phyloP scores from a whole-genome alignment of 2,113 vertebrate species.

The Arothron firmamentum region DNA sequence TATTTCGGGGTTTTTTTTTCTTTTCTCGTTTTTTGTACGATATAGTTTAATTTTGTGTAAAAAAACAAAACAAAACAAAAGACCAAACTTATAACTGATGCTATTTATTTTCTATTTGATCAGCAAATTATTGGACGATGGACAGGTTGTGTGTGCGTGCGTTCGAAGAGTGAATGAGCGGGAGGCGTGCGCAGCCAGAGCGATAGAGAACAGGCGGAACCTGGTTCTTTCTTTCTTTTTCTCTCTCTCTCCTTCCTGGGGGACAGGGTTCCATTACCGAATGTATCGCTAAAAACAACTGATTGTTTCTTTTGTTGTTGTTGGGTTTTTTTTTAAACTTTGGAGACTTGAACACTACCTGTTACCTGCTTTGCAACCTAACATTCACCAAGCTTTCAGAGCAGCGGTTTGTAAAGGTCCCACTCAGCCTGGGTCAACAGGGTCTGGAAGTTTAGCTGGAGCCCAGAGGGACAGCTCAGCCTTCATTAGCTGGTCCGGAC shows the following conservation, averaged over 20 bases:
- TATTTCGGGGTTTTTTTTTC: conserved; percentile 48
- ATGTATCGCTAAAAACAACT: conserved; percentile 62
- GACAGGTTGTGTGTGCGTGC: conserved; percentile 52
- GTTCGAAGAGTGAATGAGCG: conserved; percentile 33
- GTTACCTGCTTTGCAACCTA: conserved; percentile 49
- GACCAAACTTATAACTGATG: conserved; percentile 50
- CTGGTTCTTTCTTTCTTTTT: conserved; percentile 39
- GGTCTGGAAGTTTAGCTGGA: conserved; percentile 24
- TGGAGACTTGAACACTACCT: conserved; percentile 38
- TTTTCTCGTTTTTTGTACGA: conserved; percentile 69
- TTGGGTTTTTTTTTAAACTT: conserved; percentile 4
- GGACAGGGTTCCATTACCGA: conserved; percentile 64
- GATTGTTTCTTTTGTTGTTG: conserved; percentile 48
- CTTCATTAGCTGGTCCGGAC: too few species aligned
- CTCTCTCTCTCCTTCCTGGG: conserved; percentile 54
- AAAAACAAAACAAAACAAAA: conserved; percentile 18
- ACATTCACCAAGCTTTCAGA: conserved; percentile 37
- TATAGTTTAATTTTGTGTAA: conserved; percentile 64
- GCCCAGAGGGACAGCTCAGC: neutral
- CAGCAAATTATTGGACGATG: conserved; percentile 62
- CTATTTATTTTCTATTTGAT: conserved; percentile 73
- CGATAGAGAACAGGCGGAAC: conserved; percentile 33
- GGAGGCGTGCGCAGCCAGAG: conserved; percentile 43
- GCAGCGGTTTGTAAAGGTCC: conserved; percentile 26
- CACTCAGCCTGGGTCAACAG: conserved; percentile 35